Conservation (phyloP, 1,140 invertebrate species). For the Drosophila leontia region DNA sequence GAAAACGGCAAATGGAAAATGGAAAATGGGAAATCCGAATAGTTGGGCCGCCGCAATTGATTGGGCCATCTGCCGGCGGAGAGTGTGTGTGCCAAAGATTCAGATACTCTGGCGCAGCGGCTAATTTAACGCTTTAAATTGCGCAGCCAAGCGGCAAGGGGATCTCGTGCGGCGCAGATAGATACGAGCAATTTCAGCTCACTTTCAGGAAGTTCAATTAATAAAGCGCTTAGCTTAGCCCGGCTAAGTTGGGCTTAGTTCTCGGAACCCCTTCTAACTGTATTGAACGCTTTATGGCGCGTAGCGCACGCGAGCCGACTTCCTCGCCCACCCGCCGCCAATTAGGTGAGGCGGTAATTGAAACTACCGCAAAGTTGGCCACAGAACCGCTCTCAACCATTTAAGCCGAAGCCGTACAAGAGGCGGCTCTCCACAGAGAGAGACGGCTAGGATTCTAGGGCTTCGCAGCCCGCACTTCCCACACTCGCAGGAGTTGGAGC, state of each 20-base stretch:
- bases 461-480: constrained; percentile 46
- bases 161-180: constrained; percentile 51
- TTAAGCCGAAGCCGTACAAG: constrained; percentile 64
- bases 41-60: constrained; percentile 33
- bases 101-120: constrained; percentile 33
- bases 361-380: constrained; percentile 72
- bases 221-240: constrained; percentile 68
- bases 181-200: constrained; percentile 34
- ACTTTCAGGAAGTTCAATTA: constrained; percentile 78
- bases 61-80: constrained; percentile 41
- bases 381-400: constrained; percentile 26
- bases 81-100: constrained; percentile 29
- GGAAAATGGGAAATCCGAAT: constrained; percentile 15
- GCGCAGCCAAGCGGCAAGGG: constrained; percentile 74
- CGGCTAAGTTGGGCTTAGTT: constrained; percentile 57
- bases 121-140: constrained; percentile 83
- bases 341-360: constrained; percentile 74
- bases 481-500: constrained; percentile 32
- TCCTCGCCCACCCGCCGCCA: constrained; percentile 37
- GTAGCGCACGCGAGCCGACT: constrained; percentile 65
- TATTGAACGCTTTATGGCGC: constrained; percentile 83
- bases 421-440: neutral
- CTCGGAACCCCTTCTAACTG: constrained; percentile 72
- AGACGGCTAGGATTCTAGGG: constrained; percentile 42
- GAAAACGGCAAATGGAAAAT: constrained; percentile 32